A percentile compares a stretch with the other conserved stretches of the same genome.
Conservation (phyloP, 2,797 vertebrate species). For the Sus cebifrons region DNA sequence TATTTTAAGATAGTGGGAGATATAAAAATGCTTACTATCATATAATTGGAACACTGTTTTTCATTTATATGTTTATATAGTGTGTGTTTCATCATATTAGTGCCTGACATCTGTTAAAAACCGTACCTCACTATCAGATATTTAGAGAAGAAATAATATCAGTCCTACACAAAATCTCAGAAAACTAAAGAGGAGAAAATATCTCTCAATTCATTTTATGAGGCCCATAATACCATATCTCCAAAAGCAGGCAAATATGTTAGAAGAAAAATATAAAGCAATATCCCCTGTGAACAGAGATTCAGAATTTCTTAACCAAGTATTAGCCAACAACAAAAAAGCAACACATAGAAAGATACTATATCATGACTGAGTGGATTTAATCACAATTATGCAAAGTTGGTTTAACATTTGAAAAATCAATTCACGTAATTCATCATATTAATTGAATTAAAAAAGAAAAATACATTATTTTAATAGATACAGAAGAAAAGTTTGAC, state of each 20-base stretch:
- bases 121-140: background rate
- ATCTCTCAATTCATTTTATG: background rate
- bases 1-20: slow-evolving; percentile 53
- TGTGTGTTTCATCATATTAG: background rate
- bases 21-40: background rate
- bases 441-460: slow-evolving; percentile 34
- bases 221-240: background rate
- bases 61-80: background rate
- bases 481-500: background rate
- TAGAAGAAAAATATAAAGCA: slow-evolving; percentile 1
- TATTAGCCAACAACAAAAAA: background rate
- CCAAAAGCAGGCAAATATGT: background rate
- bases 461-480: background rate
- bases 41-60: background rate
- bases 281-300: background rate
- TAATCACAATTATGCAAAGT: slow-evolving; percentile 16
- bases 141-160: slow-evolving; percentile 16
- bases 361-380: background rate
- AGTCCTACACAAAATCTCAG: background rate
- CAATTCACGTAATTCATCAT: background rate
- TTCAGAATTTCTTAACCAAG: slow-evolving; percentile 26
- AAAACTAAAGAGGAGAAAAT: background rate
- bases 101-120: slow-evolving; percentile 17
- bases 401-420: slow-evolving; percentile 54
- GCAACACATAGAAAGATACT: background rate